Evolutionary conservation across 2,888 invertebrate genomes (phyloP).

Genomic region (Phania funesta): DNA sequence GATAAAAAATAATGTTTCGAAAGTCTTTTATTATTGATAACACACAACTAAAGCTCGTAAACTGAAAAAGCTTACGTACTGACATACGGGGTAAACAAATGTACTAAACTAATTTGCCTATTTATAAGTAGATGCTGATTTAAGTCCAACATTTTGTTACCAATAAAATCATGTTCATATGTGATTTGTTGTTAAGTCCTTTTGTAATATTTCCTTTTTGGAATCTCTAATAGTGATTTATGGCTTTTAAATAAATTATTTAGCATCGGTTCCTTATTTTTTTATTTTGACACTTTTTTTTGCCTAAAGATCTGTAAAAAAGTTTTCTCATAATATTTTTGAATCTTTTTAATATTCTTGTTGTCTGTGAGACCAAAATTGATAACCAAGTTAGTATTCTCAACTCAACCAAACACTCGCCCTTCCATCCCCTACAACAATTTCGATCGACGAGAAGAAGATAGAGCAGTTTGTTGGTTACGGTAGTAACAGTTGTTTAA

Average conservation of each 20-base stretch:
- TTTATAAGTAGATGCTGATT: no score
- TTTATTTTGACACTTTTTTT: not conserved
- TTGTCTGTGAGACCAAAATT: slow-evolving; percentile 13
- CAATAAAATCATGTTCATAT: slow-evolving; percentile 11
- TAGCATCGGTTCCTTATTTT: not conserved
- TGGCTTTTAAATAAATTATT: slow-evolving; percentile 44
- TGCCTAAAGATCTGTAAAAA: slow-evolving; percentile 3
- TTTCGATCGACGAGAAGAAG: not conserved
- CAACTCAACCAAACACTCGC: not conserved
- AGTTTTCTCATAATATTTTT: slow-evolving; percentile 53
- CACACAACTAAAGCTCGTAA: no score
- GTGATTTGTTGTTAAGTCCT: slow-evolving; percentile 25
- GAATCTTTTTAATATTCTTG: slow-evolving; percentile 54
- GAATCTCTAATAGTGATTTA: slow-evolving; percentile 46
- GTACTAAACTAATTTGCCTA: no score
- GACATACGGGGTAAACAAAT: no score
- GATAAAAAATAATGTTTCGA: no score
- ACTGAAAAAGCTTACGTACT: no score
- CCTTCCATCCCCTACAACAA: slow-evolving; percentile 4
- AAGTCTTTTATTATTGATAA: no score
- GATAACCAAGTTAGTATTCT: slow-evolving; percentile 33
- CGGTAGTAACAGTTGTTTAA: slow-evolving; percentile 60
- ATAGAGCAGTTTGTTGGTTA: slow-evolving; percentile 42
- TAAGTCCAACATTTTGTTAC: not conserved
- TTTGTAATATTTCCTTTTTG: slow-evolving; percentile 30